Conservation (phyloP, 1,140 invertebrate genomes). For the Drosophila bocqueti region DNA sequence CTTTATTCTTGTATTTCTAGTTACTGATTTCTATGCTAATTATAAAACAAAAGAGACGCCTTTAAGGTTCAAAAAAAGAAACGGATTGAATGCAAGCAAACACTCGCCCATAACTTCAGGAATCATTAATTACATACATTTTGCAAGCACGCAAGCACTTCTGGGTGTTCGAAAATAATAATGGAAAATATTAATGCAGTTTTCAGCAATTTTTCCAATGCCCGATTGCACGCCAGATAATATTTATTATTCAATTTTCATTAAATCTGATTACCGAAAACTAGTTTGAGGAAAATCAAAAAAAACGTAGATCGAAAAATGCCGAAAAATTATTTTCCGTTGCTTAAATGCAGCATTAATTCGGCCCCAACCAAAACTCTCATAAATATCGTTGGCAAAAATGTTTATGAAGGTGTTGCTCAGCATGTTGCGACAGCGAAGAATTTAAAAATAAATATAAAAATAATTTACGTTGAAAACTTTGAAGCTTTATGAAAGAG, state of each 20-base stretch:
- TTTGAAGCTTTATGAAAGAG: conserved; percentile 24
- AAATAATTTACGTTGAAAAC: conserved; percentile 1
- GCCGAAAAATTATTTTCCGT: conserved; percentile 71
- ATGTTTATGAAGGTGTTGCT: conserved; percentile 71
- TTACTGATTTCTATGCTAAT: not conserved
- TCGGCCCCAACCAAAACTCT: conserved; percentile 47
- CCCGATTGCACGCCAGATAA: conserved; percentile 60
- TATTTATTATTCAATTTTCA: conserved; percentile 83
- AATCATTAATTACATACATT: conserved; percentile 20
- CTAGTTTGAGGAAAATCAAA: conserved; percentile 42
- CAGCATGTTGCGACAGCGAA: conserved; percentile 62
- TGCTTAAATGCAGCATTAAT: conserved; percentile 80
- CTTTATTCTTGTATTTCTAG: not conserved
- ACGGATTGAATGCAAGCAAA: not conserved
- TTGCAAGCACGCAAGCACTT: conserved; percentile 23
- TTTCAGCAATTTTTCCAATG: conserved; percentile 57
- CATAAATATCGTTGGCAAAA: conserved; percentile 65
- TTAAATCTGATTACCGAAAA: conserved; percentile 77
- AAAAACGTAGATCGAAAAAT: conserved; percentile 32
- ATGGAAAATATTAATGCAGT: conserved; percentile 57
- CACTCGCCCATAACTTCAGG: not conserved
- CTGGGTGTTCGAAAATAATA: conserved; percentile 41
- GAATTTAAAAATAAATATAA: conserved; percentile 17
- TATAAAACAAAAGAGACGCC: not conserved
- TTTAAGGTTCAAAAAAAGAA: not conserved